Evolutionary conservation across 2,113 vertebrate genomes (phyloP), one percentile per base, ranked within the genome.

Genomic region (Jaculus jaculus): DNA sequence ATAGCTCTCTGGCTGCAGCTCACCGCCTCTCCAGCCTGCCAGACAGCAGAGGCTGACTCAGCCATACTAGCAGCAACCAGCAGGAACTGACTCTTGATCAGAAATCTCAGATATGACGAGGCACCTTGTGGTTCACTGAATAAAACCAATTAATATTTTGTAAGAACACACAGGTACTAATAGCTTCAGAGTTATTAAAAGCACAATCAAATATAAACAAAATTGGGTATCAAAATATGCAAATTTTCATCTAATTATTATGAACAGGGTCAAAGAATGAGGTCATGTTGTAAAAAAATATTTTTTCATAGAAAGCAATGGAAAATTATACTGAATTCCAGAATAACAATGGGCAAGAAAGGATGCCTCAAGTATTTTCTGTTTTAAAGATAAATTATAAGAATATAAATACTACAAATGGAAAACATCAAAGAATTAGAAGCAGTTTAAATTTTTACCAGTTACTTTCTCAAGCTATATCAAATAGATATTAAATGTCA

Each of bases 141-240:
- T n/a, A 73, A 94, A 79, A 32, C 34, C n/a, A 69, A 72, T 83
- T 74, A 93, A 91, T 4, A 89, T 9, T 71, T 83, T 78, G 85
- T 42, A 93, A 95, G 90, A 92, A 60, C 37, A 69, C 75, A 80
- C 30, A 90, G 63, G 51, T 10, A 84, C 51, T 80, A 86, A 47
- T 37, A 93, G 60, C 30, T 85, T 65, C 3, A 4, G 18, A 30
- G 42, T 32, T 58, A 82, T 51, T 83, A 86, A 84, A 81, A 77
- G 2, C n/a, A 89, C 6, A 68, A 47, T 54, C 17, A 79, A 47
- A 73, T 80, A 77, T 69, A 85, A 81, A 60, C 39, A 89, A 92
- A 80, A 73, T 84, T 54, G 73, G 30, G 15, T 68, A 80, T 77
- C 93, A 83, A 91, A 88, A 86, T 74, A 87, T 42, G 66, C 17